Evolutionary conservation across 2,797 vertebrate species (phyloP), one percentile per base, ranked within the genome.

Genomic region (Jordanella pulchra): DNA sequence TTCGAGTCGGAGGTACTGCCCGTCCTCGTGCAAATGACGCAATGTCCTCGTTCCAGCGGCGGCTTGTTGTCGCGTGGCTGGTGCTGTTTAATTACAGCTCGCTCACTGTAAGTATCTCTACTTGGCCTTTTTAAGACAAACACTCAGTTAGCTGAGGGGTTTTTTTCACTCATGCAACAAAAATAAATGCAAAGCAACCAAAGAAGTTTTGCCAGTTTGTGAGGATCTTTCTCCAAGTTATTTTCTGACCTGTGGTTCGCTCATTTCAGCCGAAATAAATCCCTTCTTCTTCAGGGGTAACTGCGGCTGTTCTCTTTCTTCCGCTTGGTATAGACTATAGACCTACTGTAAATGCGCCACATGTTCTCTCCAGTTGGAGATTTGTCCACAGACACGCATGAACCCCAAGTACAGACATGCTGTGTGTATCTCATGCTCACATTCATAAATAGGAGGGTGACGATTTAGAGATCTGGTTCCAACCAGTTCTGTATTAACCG

Each of bases 381-480:
- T 2, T 27, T 17, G 3, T 48, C 0, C 39, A 44, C 44, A 35
- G n/a, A 30, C 45, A 58, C 48, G n/a, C 69, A 14, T 7, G 45
- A 68, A 48, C 55, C 48, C 18, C 32, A 10, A 9, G 35, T 3
- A 48, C 70, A 56, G 17, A n/a, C 42, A 14, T 27, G 12, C 45
- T 35, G n/a, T 28, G 66, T 64, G 17, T 39, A 53, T 65, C 11
- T 64, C 50, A 54, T 4, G 28, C 21, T 28, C n/a, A 21, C 50
- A 28, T 60, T 69, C 45, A 68, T 56, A 42, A 7, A 3, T 39
- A 28, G 54, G 32, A 42, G 0, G 2, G 48, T 15, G 11, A 35
- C 12, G 53, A 77, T 61, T 76, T 69, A 45, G 71, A 12, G 61
- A 87, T 89, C 85, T 81, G 83, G 87, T 89, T 87, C 17, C 82